Evolutionary conservation across 2,113 vertebrate genomes (phyloP).

Genomic region (Rallus limicola): DNA sequence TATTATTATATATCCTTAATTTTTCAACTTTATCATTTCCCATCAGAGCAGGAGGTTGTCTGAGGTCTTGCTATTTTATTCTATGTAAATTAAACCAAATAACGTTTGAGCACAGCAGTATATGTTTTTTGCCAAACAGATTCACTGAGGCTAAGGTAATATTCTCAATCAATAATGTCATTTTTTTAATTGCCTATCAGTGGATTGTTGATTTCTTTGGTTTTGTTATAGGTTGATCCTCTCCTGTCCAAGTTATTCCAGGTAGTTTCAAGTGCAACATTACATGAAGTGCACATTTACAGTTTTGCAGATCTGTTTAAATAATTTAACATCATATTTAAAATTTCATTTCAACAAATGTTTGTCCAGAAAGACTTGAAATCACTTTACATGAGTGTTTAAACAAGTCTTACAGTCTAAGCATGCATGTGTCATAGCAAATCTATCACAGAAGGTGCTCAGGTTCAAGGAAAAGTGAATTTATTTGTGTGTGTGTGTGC

Average conservation of each 20-base stretch:
- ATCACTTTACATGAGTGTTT: background rate
- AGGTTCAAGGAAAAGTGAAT: background rate
- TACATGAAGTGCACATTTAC: background rate
- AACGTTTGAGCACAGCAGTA: background rate
- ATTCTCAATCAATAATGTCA: background rate
- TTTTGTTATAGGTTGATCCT: background rate
- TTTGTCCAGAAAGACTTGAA: constrained; percentile 4
- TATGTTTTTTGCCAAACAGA: background rate
- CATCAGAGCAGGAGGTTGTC: background rate
- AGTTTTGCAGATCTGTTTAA: background rate
- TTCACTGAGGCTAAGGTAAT: background rate
- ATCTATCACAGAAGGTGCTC: background rate
- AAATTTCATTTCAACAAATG: constrained; percentile 25
- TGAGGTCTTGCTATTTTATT: background rate
- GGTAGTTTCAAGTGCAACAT: background rate
- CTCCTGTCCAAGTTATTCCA: background rate
- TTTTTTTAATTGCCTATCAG: background rate
- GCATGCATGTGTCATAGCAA: background rate
- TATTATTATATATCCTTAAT: background rate
- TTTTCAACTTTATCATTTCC: background rate
- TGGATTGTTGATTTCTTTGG: background rate
- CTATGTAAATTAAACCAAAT: fast-evolving
- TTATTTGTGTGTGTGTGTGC: background rate
- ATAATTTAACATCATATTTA: constrained; percentile 9
- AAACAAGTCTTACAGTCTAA: background rate